A percentile compares a stretch with the other conserved stretches of the same genome.
These are phyloP conservation scores for Drosophila conformis DNA, from an alignment of 2,888 invertebrate species.

Conservation along the genomic window DNA sequence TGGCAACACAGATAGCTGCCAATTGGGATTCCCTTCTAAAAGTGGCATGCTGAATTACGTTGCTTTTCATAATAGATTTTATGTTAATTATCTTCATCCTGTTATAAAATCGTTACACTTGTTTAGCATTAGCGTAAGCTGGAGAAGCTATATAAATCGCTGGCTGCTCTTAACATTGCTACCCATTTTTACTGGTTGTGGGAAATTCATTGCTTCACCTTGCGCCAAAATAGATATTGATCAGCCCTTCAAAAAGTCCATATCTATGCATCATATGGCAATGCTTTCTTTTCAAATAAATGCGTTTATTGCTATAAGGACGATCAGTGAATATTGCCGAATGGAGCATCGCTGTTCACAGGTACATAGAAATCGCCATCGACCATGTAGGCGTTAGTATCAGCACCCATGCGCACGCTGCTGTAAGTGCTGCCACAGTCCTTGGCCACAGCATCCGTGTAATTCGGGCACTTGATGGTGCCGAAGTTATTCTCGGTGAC, in stretches of 20 bases:
- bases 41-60: constrained; percentile 22
- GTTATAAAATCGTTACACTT: neutral
- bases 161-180: neutral
- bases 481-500: constrained; percentile 69
- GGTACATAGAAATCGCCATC: constrained; percentile 73
- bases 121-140: constrained; percentile 82
- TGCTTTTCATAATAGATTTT: constrained; percentile 27
- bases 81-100: neutral
- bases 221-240: neutral
- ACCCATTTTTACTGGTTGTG: neutral
- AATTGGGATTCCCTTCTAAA: too few relatives aligned
- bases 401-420: constrained; percentile 67
- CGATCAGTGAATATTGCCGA: constrained; percentile 48
- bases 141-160: neutral
- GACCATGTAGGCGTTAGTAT: constrained; percentile 62
- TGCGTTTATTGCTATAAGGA: neutral
- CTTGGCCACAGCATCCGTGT: constrained; percentile 74
- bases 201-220: neutral
- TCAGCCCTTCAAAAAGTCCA: neutral
- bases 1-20: neutral
- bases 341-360: constrained; percentile 67
- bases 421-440: constrained; percentile 66
- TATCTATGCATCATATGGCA: neutral
- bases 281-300: neutral
- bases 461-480: constrained; percentile 56